Evolutionary conservation across 2,113 vertebrate species (phyloP), one percentile per base, ranked within the genome.

Genomic region (Enhydra lutris): DNA sequence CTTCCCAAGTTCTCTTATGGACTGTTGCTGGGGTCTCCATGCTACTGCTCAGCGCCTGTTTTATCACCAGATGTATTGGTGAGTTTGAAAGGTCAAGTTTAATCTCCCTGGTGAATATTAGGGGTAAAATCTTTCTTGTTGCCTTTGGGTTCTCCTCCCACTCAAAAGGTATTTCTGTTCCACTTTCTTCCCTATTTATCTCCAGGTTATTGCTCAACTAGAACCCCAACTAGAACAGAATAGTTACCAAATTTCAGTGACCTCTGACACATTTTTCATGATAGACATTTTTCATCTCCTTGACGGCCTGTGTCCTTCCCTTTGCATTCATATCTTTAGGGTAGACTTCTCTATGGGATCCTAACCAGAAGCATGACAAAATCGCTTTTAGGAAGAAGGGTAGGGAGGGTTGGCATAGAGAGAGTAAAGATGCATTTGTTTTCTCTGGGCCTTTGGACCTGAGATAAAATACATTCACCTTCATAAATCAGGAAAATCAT

Each of bases 51-150:
- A 96, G 89, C 34, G 87, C 76, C 95, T 98, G 98, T 65, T 98
- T 98, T 39, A 90, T 97, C 42, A 73, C 89, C 69, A 93, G 79
- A 96, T 97, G 97, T 96, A 67, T 96, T 26, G 92, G 98, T 98
- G 47, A 59, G 98, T 97, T 89, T 47, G 80, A 61, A 97, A 73
- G 50, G 24, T 89, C 82, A 63, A 79, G 87, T 78, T 82, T 10
- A 81, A 39, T 52, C n/a, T 83, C 45, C 2, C 10, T 47, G 26
- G 21, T 26, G 52, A 50, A 79, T 42, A 50, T 26, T 59, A 73
- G 18, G 24, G 81, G 26, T 69, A 57, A 86, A 76, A 82, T 52
- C 18, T 89, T 94, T n/a, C 15, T 84, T 79, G 21, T 14, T 65
- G n/a, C 17, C 71, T 95, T 3, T 39, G 14, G 12, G 36, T 79